A percentile compares a stretch with the other conserved stretches of the same genome.
Conservation (phyloP, 2,888 invertebrate genomes). For the Tupiocoris notatus region DNA sequence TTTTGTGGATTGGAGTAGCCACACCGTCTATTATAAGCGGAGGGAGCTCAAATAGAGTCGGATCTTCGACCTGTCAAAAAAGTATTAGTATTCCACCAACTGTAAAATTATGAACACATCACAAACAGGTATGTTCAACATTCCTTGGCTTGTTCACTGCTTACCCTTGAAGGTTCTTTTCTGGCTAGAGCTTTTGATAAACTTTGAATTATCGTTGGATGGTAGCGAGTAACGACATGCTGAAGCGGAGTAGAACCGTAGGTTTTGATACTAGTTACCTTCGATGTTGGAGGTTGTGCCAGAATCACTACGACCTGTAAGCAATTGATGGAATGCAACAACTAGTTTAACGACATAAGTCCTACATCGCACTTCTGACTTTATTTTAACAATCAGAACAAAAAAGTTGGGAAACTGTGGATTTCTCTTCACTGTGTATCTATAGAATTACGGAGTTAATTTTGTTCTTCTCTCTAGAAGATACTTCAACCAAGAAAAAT, state of each 20-base stretch:
- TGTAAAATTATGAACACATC: no score
- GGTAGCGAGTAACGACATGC: conserved; percentile 9
- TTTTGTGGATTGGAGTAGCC: neutral
- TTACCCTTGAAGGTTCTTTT: conserved; percentile 1
- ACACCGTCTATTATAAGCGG: conserved; percentile 6
- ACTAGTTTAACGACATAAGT: neutral
- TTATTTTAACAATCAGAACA: no score
- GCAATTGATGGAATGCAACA: neutral
- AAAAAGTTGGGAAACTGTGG: no score
- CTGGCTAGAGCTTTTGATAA: conserved; percentile 12
- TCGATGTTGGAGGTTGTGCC: conserved; percentile 5
- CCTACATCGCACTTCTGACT: no score
- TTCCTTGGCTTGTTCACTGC: no score
- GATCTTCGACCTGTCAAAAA: neutral
- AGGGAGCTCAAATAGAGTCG: conserved; percentile 17
- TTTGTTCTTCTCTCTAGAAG: no score
- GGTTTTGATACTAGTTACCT: neutral
- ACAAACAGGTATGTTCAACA: no score
- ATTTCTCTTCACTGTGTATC: no score
- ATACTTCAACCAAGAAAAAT: no score
- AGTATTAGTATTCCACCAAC: no score
- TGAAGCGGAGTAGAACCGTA: conserved; percentile 18
- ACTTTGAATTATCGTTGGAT: conserved; percentile 3
- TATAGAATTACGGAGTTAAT: no score
- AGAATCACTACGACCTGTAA: conserved; percentile 15